These are phyloP conservation scores for Microctenopoma stevenorrisi DNA, from an alignment of 2,797 vertebrate species.

Conservation along the genomic window DNA sequence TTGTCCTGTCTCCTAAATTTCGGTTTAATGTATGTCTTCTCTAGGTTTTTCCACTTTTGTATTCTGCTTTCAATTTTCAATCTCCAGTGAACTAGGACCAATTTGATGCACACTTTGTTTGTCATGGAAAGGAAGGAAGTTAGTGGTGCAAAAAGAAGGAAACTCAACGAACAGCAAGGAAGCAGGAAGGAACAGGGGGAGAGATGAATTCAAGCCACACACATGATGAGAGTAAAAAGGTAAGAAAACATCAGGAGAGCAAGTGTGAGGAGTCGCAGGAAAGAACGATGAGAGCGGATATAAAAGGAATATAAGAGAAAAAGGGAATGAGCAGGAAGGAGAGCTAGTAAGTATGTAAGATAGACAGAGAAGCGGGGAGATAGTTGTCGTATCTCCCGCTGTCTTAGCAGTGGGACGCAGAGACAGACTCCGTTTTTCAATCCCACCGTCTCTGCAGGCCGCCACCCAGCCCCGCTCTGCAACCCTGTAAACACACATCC, in stretches of 20 bases:
- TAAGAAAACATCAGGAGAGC: constrained; percentile 37
- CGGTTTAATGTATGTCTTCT: not conserved
- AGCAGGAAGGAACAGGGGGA: constrained; percentile 39
- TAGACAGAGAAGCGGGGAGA: constrained; percentile 31
- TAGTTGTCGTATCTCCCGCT: constrained; percentile 66
- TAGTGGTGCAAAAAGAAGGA: constrained; percentile 30
- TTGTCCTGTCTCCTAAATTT: not conserved
- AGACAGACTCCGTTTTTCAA: constrained; percentile 72
- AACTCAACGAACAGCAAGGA: constrained; percentile 16
- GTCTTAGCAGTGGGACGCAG: constrained; percentile 68
- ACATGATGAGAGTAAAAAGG: constrained; percentile 40
- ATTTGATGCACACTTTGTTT: constrained; percentile 44
- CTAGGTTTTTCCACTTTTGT: not conserved
- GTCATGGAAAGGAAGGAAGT: constrained; percentile 13
- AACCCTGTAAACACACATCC: constrained; percentile 79
- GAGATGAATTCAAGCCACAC: constrained; percentile 47
- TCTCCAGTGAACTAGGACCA: constrained; percentile 14
- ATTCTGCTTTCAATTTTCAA: constrained; percentile 34
- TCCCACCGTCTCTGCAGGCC: constrained; percentile 71
- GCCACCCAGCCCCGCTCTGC: constrained; percentile 56
- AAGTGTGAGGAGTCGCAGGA: constrained; percentile 1
- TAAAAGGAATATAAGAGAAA: constrained; percentile 34
- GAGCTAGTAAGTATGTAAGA: constrained; percentile 23
- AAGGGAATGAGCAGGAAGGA: constrained; percentile 25
- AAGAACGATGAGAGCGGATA: constrained; percentile 38